A percentile compares a stretch with the other conserved stretches of the same genome.
Evolutionary conservation across 1,140 invertebrate species (phyloP).

Genomic region (Hypsibius dujardini): DNA sequence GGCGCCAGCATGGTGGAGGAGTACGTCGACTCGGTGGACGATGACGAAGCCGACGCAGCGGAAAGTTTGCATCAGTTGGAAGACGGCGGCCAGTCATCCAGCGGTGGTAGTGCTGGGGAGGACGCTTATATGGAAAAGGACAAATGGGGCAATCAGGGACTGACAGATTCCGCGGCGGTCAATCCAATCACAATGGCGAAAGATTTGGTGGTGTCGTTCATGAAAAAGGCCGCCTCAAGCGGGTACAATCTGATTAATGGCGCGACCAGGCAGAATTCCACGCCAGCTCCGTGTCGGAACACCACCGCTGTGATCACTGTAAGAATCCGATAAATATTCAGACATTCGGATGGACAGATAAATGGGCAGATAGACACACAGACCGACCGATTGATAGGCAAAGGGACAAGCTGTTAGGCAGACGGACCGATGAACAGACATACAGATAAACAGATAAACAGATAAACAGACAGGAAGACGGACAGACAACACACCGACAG

Average conservation of each 20-base stretch:
- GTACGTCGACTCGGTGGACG: constrained; percentile 27
- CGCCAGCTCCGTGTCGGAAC: constrained; percentile 8
- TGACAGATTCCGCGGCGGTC: not conserved
- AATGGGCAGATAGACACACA: no score
- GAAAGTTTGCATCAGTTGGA: not conserved
- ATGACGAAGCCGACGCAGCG: not conserved
- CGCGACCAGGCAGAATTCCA: not conserved
- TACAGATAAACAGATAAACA: no score
- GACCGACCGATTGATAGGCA: no score
- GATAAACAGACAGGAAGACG: no score
- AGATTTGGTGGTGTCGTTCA: not conserved
- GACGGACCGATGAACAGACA: no score
- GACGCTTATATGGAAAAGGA: constrained; percentile 11
- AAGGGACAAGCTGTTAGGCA: no score
- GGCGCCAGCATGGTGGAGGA: constrained; percentile 48
- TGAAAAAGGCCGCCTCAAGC: not conserved
- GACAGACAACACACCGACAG: no score
- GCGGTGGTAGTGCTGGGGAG: not conserved
- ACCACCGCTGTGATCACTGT: not conserved
- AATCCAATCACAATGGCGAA: not conserved
- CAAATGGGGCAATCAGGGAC: not conserved
- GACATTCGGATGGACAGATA: no score
- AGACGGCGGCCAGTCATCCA: not conserved
- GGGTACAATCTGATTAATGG: not conserved
- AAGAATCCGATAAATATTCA: not conserved